Conservation (phyloP, 2,797 vertebrate species). For the Pterois miles region DNA sequence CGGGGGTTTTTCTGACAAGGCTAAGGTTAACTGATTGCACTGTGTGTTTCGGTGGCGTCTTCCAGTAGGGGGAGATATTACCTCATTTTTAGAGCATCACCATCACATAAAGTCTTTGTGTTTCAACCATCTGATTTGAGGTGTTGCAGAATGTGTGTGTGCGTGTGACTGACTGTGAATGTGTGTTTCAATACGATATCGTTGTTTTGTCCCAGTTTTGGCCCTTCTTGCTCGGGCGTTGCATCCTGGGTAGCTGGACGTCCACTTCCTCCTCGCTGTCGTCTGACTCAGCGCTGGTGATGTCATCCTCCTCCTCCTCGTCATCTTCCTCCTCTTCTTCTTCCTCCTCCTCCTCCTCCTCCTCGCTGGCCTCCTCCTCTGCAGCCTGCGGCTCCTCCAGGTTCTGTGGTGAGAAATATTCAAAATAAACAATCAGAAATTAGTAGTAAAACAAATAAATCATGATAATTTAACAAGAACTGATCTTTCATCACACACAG, state of each 20-base stretch:
- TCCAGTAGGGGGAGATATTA: constrained; percentile 66
- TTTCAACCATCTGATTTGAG: constrained; percentile 50
- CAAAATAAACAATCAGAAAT: background rate
- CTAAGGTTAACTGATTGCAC: constrained; percentile 59
- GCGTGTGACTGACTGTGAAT: constrained; percentile 19
- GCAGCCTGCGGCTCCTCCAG: constrained; percentile 82
- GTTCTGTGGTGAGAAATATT: constrained; percentile 78
- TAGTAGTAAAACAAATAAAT: background rate
- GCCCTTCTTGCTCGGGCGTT: constrained; percentile 83
- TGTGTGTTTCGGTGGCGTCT: constrained; percentile 27
- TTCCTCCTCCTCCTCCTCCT: constrained; percentile 82
- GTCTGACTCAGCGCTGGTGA: constrained; percentile 91
- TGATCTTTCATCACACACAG: too few species aligned
- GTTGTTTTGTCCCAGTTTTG: constrained; percentile 91
- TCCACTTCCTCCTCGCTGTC: constrained; percentile 90
- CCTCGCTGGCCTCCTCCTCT: constrained; percentile 86
- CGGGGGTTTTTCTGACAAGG: constrained; percentile 53
- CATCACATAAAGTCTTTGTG: constrained; percentile 62
- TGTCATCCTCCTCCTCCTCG: constrained; percentile 87
- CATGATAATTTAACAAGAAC: background rate
- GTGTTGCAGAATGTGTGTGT: constrained; percentile 44
- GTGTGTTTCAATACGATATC: constrained; percentile 85
- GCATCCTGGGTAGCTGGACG: constrained; percentile 81
- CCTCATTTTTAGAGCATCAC: constrained; percentile 61
- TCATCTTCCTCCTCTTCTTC: constrained; percentile 76